phyloP scores from a whole-genome alignment of 2,888 invertebrate species.

The Cryptus viduatorius region DNA sequence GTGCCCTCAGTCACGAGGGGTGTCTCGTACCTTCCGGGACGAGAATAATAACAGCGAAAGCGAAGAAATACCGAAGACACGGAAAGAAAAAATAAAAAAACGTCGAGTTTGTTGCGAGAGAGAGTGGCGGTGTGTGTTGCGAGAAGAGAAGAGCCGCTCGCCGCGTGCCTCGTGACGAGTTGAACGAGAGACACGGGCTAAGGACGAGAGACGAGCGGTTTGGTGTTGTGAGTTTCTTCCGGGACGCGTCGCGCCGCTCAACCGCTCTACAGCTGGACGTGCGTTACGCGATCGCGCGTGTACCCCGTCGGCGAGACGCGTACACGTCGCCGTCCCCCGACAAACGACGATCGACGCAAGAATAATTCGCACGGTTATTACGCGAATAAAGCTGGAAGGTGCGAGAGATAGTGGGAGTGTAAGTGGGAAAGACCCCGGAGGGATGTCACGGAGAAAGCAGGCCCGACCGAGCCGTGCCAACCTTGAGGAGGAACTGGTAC shows the following conservation, averaged over 20 bases:
- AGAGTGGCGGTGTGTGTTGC: neutral
- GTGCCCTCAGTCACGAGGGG: neutral
- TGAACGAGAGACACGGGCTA: neutral
- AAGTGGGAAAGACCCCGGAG: constrained; percentile 74
- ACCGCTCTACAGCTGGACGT: neutral
- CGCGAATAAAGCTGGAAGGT: constrained; percentile 26
- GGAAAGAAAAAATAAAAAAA: neutral
- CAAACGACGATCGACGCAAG: neutral
- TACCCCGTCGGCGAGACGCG: constrained; percentile 13
- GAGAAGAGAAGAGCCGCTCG: neutral
- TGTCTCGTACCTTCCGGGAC: neutral
- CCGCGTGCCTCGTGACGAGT: constrained; percentile 1
- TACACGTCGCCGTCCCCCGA: too few relatives aligned
- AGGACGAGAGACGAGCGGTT: neutral
- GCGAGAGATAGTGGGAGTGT: constrained; percentile 41
- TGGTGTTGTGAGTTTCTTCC: neutral
- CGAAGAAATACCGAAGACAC: neutral
- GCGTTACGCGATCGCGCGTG: neutral
- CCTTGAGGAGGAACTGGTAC: constrained; percentile 84
- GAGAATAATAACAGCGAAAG: constrained; percentile 11
- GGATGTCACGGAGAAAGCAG: constrained; percentile 85
- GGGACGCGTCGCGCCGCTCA: constrained; percentile 7
- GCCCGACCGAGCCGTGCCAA: constrained; percentile 84
- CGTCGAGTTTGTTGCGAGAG: neutral
- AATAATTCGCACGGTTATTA: constrained; percentile 31